Evolutionary conservation across 2,113 vertebrate species (phyloP), one percentile per base, ranked within the genome.

Genomic region (Motacilla alba): DNA sequence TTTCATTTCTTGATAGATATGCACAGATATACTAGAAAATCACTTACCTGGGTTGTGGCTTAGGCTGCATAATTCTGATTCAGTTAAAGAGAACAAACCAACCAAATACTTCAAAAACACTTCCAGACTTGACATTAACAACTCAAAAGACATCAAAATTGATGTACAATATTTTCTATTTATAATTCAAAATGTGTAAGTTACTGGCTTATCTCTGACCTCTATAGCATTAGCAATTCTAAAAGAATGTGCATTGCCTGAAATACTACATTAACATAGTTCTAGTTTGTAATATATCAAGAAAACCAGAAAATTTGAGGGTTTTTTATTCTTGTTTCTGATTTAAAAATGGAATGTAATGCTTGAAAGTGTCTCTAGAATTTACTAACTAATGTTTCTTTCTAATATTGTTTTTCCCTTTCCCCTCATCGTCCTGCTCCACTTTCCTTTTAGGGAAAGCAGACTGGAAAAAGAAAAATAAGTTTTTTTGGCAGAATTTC

Each of bases 401-500:
- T 93, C 82, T 96, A 81, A 96, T 92, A 82, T 96, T 85, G 70
- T 90, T 89, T 67, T 72, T 13, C 47, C 91, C 72, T 52, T 90
- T 56, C 64, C 94, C 91, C 82, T 94, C 41, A 70, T 43, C n/a
- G 26, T 84, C 87, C 77, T 22, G 27, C 33, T 33, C 30, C 58
- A 55, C 78, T 77, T 95, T 82, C 22, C 73, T 62, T 74, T 79
- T 97, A 99, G 99, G 99, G 82, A 99, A 99, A 98, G 98, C 98
- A 98, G 99, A 99, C 95, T 99, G 98, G 97, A 99, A 99, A 97
- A 99, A 99, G 98, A 99, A 99, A 97, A 99, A 99, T 91, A 99
- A 99, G 96, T 99, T 99, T 87, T 99, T 99, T 93, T 99, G 99
- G 99, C 99, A 99, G 97, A 99, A 99, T 97, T 99, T 99, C 94